Base-by-base conservation (phyloP, 2,888 invertebrate species). In the Icerya purchasi region DNA sequence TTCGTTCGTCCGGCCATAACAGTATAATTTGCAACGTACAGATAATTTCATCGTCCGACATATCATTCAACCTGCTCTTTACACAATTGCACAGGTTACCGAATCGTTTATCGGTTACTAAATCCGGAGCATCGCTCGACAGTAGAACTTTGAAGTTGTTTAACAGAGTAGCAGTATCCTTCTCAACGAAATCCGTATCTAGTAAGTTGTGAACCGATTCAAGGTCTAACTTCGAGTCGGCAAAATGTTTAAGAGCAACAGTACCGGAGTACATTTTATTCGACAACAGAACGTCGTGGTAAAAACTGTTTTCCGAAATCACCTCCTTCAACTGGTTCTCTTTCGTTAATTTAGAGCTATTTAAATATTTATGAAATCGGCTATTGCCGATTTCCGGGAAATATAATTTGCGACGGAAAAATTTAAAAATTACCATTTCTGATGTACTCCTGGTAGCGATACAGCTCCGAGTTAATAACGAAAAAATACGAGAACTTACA, bases 31-130 rank as follows among this genome's bases (percentile, higher is more conserved):
- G 24, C 14, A 63, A 3, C 0, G 54, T 1, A 10, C 56, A 18
- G 10, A 57, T 14, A 20, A 63, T 3, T 2, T 62, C 60, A 2
- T 50, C 36, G 21, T 63, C 63, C 5, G 36, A 8, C 36, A 36
- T 36, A 36, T 36, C 14, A 8, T 36, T 36, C 36, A 36, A 8
- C 36, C 14, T 14, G 14, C 14, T 36, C 14, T 8, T 8, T 36
- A 36, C 5, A 36, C 14, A 14, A 5, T 14, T 36, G 14, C 36
- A 36, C 14, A 36, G 36, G 5, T 36, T 5, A 36, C 14, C 36
- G 14, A 36, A 36, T 5, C 36, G 36, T 36, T 36, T 14, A 36
- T 36, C 36, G 5, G 36, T 36, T 8, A 36, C 14, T 36, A 36
- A 36, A 14, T 14, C 36, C 14, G 36, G 36, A 36, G 14, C 36